Conservation (phyloP, 2,113 vertebrate genomes). For the Addax nasomaculatus region DNA sequence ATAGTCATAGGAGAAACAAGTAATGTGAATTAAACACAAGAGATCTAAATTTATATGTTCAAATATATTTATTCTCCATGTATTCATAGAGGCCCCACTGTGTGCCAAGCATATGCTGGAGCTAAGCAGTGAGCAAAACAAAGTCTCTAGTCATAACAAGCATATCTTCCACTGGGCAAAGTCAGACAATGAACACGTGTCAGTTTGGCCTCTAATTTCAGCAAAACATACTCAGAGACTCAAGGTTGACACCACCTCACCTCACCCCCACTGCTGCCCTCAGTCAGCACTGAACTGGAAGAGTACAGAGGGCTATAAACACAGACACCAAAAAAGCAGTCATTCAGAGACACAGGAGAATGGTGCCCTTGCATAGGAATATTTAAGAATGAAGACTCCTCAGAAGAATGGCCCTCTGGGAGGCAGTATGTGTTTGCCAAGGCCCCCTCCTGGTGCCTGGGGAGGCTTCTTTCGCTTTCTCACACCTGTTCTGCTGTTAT, state of each 20-base stretch:
- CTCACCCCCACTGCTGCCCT: neutral
- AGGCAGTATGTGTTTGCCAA: neutral
- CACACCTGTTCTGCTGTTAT: constrained; percentile 51
- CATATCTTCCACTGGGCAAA: neutral
- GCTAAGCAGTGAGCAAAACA: neutral
- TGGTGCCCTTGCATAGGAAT: neutral
- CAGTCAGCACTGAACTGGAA: neutral
- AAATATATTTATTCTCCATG: constrained; percentile 5
- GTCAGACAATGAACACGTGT: neutral
- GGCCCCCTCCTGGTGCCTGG: neutral
- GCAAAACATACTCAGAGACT: neutral
- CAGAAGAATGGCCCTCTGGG: neutral
- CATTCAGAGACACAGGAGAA: neutral
- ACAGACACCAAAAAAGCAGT: neutral
- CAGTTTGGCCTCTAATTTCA: neutral
- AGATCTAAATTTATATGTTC: neutral
- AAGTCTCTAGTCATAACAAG: neutral
- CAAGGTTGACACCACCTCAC: neutral
- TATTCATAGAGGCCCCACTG: neutral
- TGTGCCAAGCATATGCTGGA: neutral
- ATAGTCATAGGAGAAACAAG: neutral
- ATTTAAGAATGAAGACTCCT: neutral
- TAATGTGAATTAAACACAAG: neutral
- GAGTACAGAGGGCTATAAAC: neutral
- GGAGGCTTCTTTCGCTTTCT: constrained; percentile 38